Evolutionary conservation across 2,113 vertebrate species (phyloP).

Genomic region (Triplophysa dalaica): DNA sequence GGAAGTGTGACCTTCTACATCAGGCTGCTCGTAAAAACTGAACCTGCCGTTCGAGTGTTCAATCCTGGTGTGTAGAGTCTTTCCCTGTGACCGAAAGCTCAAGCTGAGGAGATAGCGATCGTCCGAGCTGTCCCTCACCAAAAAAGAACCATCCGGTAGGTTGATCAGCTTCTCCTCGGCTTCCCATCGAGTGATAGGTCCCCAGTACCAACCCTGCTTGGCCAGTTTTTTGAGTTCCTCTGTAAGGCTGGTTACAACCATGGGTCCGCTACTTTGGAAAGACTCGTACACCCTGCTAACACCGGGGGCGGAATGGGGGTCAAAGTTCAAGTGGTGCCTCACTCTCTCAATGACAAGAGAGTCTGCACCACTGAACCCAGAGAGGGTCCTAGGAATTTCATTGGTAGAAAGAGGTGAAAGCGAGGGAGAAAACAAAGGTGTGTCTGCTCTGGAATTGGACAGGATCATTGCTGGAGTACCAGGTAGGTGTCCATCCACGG

Average conservation of each 20-base stretch:
- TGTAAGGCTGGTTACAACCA: constrained; percentile 95
- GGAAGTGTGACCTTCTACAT: constrained; percentile 95
- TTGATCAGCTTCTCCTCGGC: constrained; percentile 94
- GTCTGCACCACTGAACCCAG: constrained; percentile 80
- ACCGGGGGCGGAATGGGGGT: constrained; percentile 90
- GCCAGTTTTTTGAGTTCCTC: constrained; percentile 97
- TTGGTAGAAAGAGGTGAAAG: constrained; percentile 86
- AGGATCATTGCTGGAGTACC: constrained; percentile 85
- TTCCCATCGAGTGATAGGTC: constrained; percentile 97
- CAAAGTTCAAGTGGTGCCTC: constrained; percentile 94
- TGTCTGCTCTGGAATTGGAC: constrained; percentile 82
- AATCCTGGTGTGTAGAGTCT: constrained; percentile 97
- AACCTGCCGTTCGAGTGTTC: constrained; percentile 98
- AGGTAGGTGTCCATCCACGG: constrained; percentile 83
- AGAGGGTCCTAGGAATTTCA: constrained; percentile 87
- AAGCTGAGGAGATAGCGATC: constrained; percentile 95
- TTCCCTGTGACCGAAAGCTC: constrained; percentile 95
- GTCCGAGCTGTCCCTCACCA: constrained; percentile 95
- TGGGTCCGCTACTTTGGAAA: constrained; percentile 91
- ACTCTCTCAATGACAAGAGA: constrained; percentile 86
- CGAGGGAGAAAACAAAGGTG: constrained; percentile 89
- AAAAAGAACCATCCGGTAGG: constrained; percentile 91
- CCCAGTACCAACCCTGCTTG: constrained; percentile 99
- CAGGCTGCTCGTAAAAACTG: constrained; percentile 98
- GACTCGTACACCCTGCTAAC: constrained; percentile 94